Percentiles rank a stretch among this genome's conserved stretches.
These are phyloP conservation scores for Euthynnus affinis DNA, from an alignment of 2,797 vertebrate species.

Conservation along the genomic window DNA sequence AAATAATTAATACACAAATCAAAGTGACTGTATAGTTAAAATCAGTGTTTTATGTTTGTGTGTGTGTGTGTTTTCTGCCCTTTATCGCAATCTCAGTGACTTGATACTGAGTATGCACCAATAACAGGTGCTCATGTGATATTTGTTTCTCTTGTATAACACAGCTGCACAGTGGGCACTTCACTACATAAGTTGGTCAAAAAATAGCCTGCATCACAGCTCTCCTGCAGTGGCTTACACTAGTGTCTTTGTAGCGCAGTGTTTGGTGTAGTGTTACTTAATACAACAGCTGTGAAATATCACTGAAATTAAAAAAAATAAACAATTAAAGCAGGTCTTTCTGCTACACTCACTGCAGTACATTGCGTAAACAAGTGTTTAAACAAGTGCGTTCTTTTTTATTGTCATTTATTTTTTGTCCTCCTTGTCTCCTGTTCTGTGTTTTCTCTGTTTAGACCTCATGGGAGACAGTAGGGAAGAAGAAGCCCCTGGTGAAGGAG, in stretches of 20 bases:
- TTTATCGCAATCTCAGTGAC: neutral
- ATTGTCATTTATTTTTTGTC: neutral
- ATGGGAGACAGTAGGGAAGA: conserved; percentile 98
- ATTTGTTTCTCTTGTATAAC: conserved; percentile 18
- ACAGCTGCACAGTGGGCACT: neutral
- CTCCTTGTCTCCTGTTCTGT: neutral
- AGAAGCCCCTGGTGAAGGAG: conserved; percentile 94
- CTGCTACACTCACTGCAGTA: conserved; percentile 5
- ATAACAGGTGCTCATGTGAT: neutral
- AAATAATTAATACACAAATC: neutral
- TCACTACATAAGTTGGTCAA: conserved; percentile 17
- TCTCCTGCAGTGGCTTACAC: conserved; percentile 5
- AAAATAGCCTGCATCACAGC: conserved; percentile 1
- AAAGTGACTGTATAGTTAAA: neutral
- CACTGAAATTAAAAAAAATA: neutral
- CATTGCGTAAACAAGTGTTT: neutral
- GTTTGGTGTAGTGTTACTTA: conserved; percentile 3
- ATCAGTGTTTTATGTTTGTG: neutral
- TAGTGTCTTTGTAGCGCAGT: neutral
- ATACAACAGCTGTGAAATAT: neutral
- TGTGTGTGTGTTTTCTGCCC: neutral
- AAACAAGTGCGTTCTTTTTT: neutral
- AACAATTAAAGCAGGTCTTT: too few relatives aligned
- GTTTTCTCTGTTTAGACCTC: conserved; percentile 87
- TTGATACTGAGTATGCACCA: neutral